phyloP scores from a whole-genome alignment of 2,113 vertebrate species.

The Misgurnus anguillicaudatus region DNA sequence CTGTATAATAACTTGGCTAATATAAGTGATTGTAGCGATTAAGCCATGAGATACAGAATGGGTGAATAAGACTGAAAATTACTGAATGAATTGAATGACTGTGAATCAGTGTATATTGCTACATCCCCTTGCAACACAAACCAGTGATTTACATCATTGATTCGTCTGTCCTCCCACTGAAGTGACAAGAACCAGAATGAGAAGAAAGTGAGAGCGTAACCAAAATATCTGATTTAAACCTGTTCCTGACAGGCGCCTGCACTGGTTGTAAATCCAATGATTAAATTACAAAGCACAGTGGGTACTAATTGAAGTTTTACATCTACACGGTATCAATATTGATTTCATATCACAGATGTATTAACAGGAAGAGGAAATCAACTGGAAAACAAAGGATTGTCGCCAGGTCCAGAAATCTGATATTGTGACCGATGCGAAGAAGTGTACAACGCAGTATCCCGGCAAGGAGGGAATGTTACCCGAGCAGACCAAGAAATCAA shows the following conservation, averaged over 20 bases:
- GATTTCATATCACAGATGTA: constrained; percentile 47
- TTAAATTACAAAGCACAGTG: constrained; percentile 44
- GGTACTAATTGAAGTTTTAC: constrained; percentile 45
- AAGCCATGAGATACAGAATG: constrained; percentile 52
- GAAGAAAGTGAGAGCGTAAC: constrained; percentile 10
- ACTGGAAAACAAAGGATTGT: constrained; percentile 34
- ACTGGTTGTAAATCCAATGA: constrained; percentile 43
- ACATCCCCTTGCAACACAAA: too few relatives aligned
- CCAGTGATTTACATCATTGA: too few relatives aligned
- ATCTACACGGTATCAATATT: constrained; percentile 43
- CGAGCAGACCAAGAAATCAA: constrained; percentile 50
- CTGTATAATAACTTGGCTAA: constrained; percentile 75
- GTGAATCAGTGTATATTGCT: too few relatives aligned
- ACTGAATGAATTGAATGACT: too few relatives aligned
- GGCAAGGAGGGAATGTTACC: constrained; percentile 29
- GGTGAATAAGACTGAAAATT: neutral
- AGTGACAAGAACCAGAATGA: neutral
- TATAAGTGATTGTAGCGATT: constrained; percentile 70
- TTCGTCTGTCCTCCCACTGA: neutral
- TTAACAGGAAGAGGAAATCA: constrained; percentile 44
- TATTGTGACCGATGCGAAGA: constrained; percentile 40
- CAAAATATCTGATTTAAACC: constrained; percentile 30
- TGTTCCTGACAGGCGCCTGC: constrained; percentile 24
- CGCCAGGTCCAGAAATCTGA: constrained; percentile 44
- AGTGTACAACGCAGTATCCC: constrained; percentile 34